These are phyloP conservation scores for Xiphophorus birchmanni DNA, from an alignment of 2,797 vertebrate species.

Conservation along the genomic window DNA sequence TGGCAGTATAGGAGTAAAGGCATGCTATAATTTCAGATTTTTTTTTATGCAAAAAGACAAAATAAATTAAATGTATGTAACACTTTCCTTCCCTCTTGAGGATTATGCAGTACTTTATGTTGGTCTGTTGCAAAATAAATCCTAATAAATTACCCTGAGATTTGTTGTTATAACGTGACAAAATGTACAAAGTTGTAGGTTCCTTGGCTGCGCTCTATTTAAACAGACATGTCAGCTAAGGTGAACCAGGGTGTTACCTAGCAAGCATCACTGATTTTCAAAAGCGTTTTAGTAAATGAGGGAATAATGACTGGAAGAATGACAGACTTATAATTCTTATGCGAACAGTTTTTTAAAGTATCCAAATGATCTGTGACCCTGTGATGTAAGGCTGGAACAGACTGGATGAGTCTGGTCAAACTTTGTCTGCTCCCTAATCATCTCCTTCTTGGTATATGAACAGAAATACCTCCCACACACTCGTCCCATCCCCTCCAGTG, in stretches of 20 bases:
- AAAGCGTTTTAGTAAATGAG: slow-evolving; percentile 21
- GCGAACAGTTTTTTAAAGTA: slow-evolving; percentile 43
- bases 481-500: slow-evolving; percentile 65
- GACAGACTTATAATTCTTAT: slow-evolving; percentile 42
- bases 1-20: neutral
- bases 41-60: neutral
- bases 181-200: neutral
- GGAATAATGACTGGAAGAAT: slow-evolving; percentile 36
- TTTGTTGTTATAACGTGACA: slow-evolving; percentile 1
- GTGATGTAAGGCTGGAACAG: slow-evolving; percentile 52
- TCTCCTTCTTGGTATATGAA: slow-evolving; percentile 66
- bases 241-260: slow-evolving; percentile 23
- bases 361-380: slow-evolving; percentile 58
- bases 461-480: slow-evolving; percentile 76
- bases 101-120: neutral
- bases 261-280: slow-evolving; percentile 28
- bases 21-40: neutral
- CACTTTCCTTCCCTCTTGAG: neutral
- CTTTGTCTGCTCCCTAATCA: slow-evolving; percentile 67
- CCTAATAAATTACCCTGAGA: neutral
- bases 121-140: neutral
- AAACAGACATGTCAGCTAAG: slow-evolving; percentile 14
- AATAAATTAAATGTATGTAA: neutral
- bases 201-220: slow-evolving; percentile 7
- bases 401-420: slow-evolving; percentile 55